These are phyloP conservation scores for Calyptomena viridis DNA, from an alignment of 2,113 vertebrate genomes.

Conservation along the genomic window DNA sequence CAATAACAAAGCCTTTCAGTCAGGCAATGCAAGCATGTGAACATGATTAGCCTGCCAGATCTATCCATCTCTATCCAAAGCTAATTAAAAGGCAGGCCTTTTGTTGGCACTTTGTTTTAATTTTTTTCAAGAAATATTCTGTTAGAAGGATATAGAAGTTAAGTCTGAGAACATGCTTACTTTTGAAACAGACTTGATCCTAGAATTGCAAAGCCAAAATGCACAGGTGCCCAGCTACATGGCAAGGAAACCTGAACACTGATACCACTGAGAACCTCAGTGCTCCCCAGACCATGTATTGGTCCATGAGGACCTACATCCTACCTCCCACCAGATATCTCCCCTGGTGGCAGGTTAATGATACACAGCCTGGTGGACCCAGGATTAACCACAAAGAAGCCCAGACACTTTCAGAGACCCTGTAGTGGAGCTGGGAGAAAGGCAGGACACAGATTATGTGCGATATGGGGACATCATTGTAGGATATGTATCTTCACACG, in stretches of 20 bases:
- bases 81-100: not conserved
- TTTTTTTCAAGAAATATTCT: not conserved
- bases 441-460: not conserved
- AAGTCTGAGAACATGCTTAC: not conserved
- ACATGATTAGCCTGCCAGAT: not conserved
- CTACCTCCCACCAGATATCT: not conserved
- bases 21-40: not conserved
- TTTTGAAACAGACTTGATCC: not conserved
- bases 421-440: not conserved
- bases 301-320: not conserved
- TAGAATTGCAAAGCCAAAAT: not conserved
- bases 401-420: not conserved
- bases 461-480: not conserved
- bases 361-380: not conserved
- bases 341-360: not conserved
- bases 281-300: not conserved
- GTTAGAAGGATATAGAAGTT: not conserved
- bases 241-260: not conserved
- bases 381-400: not conserved
- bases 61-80: not conserved
- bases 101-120: not conserved
- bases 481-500: not conserved
- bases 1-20: not conserved
- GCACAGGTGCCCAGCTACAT: fast-evolving
- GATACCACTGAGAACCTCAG: not conserved